These are phyloP conservation scores for Stegana nigrithorax DNA, from an alignment of 2,888 invertebrate genomes.

Conservation along the genomic window DNA sequence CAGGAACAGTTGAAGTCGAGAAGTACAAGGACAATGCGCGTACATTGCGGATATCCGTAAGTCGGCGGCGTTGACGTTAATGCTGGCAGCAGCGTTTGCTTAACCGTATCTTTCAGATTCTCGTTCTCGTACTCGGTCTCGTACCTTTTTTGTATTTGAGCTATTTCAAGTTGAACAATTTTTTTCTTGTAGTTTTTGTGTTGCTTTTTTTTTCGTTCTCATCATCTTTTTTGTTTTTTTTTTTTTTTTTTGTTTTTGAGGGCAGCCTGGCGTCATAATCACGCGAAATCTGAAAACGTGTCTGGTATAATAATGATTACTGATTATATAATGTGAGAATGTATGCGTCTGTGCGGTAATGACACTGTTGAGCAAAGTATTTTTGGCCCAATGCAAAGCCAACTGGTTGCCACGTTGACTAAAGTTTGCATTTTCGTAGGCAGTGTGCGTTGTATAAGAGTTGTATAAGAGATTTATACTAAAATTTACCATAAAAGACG, in stretches of 20 bases:
- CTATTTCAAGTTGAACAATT: conserved; percentile 60
- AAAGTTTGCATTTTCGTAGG: no score
- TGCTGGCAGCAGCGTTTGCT: conserved; percentile 7
- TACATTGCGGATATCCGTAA: conserved; percentile 13
- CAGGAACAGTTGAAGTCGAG: no score
- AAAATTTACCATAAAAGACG: no score
- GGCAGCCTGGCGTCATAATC: conserved; percentile 54
- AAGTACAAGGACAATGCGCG: neutral
- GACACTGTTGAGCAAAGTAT: conserved; percentile 37
- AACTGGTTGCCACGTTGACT: no score
- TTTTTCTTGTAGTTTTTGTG: conserved; percentile 31
- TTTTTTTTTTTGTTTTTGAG: conserved; percentile 17
- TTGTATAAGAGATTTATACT: neutral
- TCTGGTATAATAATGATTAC: conserved; percentile 62
- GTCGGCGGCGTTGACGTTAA: conserved; percentile 3
- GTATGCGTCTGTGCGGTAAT: conserved; percentile 57
- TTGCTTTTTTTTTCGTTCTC: conserved; percentile 13
- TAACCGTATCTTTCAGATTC: conserved; percentile 33
- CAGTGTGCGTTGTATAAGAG: neutral
- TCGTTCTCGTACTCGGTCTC: no score
- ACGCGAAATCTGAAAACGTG: conserved; percentile 62
- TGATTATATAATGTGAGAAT: conserved; percentile 60
- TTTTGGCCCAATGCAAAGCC: no score
- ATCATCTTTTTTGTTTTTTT: conserved; percentile 21
- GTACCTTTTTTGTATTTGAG: conserved; percentile 54